Evolutionary conservation across 2,797 vertebrate genomes (phyloP), one percentile per base, ranked within the genome.

Genomic region (Hoplostethus mediterraneus): DNA sequence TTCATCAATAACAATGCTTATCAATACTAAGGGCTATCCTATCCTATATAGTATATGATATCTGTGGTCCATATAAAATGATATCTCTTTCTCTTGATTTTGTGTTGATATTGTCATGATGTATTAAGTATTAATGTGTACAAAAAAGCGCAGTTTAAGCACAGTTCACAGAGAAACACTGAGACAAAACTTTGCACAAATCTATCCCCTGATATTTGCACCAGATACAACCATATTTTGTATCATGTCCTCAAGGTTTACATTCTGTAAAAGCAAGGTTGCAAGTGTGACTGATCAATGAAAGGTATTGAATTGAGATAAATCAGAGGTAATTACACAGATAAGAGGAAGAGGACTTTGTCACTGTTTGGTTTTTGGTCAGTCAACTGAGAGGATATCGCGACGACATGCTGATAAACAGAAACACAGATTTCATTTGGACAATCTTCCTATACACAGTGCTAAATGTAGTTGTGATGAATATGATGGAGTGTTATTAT

Each of bases 21-120:
- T 93, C 90, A 93, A 93, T 93, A 95, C 93, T 93, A 95, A 95
- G 95, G 95, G 95, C 95, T 95, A 95, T 93, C 94, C 92, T 93
- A 94, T 92, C 91, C 92, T 94, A 93, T 94, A 91, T 91, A 93
- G 91, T 95, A 92, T 93, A 94, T 94, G 92, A 91, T 94, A 91
- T 94, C 88, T 91, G 90, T 94, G 92, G 91, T 95, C 91, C 92
- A 93, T 93, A 94, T 91, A 91, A 89, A 86, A 91, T 90, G 89
- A 89, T 93, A 93, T 92, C 90, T 92, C 90, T 93, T 92, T 93
- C 90, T 93, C 92, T 93, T 91, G 87, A 93, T 94, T 93, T 93
- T 89, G 93, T 95, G 91, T 94, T 92, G 92, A 93, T 94, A 94
- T 94, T 90, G 93, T 94, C 90, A 94, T 92, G 90, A 84, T 77